A percentile compares a stretch with the other conserved stretches of the same genome.
These are phyloP conservation scores for Eudyptes chrysolophus DNA, from an alignment of 2,113 vertebrate species.

Conservation along the genomic window DNA sequence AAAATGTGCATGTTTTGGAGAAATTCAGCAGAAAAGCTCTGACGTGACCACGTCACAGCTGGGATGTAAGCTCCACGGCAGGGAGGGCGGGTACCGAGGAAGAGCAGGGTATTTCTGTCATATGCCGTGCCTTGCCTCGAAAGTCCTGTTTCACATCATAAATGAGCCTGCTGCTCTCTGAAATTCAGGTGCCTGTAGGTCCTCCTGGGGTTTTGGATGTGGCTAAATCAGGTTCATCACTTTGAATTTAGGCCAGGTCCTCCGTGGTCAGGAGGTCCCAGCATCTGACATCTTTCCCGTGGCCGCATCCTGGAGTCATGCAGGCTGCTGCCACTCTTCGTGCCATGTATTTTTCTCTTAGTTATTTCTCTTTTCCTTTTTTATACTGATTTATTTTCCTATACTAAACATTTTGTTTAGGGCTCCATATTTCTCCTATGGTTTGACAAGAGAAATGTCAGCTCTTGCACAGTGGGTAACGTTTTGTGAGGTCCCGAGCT, in stretches of 20 bases:
- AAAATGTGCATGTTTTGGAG: background rate
- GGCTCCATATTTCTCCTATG: background rate
- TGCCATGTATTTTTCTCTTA: background rate
- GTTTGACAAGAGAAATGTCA: background rate
- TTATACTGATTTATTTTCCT: background rate
- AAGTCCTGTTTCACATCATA: background rate
- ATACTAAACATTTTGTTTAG: accelerated
- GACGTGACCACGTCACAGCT: accelerated
- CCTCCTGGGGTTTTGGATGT: background rate
- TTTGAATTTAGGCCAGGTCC: background rate
- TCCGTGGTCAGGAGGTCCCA: background rate
- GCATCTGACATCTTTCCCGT: background rate
- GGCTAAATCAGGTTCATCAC: background rate
- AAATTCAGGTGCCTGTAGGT: background rate
- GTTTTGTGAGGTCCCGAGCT: background rate
- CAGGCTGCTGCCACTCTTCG: accelerated
- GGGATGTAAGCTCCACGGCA: accelerated
- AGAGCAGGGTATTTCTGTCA: accelerated
- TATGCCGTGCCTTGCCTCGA: accelerated
- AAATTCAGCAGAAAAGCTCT: background rate
- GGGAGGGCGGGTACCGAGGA: background rate
- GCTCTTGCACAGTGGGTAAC: accelerated
- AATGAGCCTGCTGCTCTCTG: background rate
- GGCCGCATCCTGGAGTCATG: background rate
- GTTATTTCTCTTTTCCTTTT: background rate